phyloP scores from a whole-genome alignment of 2,797 vertebrate species.

The Syngnathus rostellatus region DNA sequence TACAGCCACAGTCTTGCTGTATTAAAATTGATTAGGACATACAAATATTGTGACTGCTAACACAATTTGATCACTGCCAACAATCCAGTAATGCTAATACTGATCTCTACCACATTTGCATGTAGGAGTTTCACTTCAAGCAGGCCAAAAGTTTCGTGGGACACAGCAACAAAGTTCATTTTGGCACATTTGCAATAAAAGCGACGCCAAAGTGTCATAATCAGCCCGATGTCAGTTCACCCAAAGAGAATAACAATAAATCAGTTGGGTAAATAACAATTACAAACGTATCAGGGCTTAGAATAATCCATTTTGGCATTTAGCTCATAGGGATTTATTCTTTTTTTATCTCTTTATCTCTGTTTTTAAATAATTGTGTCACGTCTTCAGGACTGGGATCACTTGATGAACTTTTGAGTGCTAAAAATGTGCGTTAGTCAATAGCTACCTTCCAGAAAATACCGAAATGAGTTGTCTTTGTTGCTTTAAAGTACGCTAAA shows the following conservation, averaged over 20 bases:
- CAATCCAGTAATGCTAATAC: constrained; percentile 41
- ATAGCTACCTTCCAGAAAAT: constrained; percentile 52
- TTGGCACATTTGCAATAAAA: constrained; percentile 53
- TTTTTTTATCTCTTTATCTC: constrained; percentile 5
- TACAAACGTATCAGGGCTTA: constrained; percentile 17
- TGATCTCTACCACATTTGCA: constrained; percentile 35
- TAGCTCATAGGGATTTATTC: constrained; percentile 37
- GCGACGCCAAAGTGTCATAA: constrained; percentile 6
- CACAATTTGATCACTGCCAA: background rate
- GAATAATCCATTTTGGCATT: constrained; percentile 51
- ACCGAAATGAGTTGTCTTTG: constrained; percentile 23
- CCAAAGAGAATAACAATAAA: background rate
- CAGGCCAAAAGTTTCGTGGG: constrained; percentile 21
- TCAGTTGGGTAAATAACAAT: background rate
- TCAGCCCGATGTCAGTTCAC: background rate
- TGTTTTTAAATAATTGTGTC: constrained; percentile 33
- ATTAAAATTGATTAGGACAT: constrained; percentile 25
- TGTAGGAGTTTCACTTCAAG: constrained; percentile 1
- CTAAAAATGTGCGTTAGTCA: constrained; percentile 23
- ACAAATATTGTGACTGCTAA: constrained; percentile 11
- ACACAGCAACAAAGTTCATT: constrained; percentile 31
- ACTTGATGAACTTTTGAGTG: constrained; percentile 5
- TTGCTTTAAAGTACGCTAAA: constrained; percentile 37
- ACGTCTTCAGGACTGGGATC: constrained; percentile 28
- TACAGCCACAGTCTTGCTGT: constrained; percentile 23